Conservation (phyloP, 2,888 invertebrate species). For the Tinea semifulvella region DNA sequence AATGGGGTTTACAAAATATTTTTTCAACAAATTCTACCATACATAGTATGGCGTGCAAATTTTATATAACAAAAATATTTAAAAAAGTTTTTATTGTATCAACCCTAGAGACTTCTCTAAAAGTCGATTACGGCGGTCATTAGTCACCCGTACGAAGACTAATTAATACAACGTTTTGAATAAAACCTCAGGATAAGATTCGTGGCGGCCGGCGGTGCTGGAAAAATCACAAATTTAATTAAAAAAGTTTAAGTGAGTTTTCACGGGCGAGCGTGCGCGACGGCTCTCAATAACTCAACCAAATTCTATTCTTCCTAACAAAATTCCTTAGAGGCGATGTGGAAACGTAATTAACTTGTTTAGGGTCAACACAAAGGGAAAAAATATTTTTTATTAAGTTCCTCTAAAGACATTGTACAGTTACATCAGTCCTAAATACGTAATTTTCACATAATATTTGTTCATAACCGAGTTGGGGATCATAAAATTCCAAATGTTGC, state of each 20-base stretch:
- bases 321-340: constrained; percentile 29
- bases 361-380: constrained; percentile 9
- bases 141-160: constrained; percentile 45
- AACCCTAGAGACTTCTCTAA: constrained; percentile 23
- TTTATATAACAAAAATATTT: too few relatives aligned
- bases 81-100: not conserved
- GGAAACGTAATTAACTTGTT: constrained; percentile 22
- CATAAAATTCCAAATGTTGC: too few relatives aligned
- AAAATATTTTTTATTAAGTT: too few relatives aligned
- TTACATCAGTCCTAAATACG: too few relatives aligned
- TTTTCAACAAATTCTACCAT: too few relatives aligned
- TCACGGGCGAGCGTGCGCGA: constrained; percentile 51
- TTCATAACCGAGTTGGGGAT: too few relatives aligned
- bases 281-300: constrained; percentile 49
- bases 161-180: constrained; percentile 62
- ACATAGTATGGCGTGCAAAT: too few relatives aligned
- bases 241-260: constrained; percentile 66
- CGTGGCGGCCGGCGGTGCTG: constrained; percentile 32
- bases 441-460: too few relatives aligned
- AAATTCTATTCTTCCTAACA: constrained; percentile 31
- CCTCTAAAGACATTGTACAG: too few relatives aligned
- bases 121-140: constrained; percentile 49
- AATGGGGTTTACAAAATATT: too few relatives aligned
- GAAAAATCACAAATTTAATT: constrained; percentile 64
- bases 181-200: constrained; percentile 49